Evolutionary conservation across 2,888 invertebrate species (phyloP).

Genomic region (Parelbella ahira): DNA sequence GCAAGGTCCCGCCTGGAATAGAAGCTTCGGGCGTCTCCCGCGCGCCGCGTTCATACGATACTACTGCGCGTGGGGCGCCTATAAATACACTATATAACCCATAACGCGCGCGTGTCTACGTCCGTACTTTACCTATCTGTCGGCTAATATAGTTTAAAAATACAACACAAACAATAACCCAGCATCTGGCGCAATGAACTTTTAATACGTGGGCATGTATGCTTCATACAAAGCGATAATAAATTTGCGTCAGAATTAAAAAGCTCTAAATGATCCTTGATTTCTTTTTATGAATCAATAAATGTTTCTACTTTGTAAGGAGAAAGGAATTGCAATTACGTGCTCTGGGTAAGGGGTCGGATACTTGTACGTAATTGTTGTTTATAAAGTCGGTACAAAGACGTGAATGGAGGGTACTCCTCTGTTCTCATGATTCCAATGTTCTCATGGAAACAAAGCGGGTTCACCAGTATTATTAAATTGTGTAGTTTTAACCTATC

Average conservation of each 20-base stretch:
- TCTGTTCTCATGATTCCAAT: conserved; percentile 60
- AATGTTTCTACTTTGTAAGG: conserved; percentile 17
- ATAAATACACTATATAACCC: conserved; percentile 53
- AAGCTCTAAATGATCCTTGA: conserved; percentile 15
- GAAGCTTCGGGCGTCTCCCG: conserved; percentile 65
- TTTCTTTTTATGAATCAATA: conserved; percentile 16
- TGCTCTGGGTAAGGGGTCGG: conserved; percentile 21
- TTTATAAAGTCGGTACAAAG: conserved; percentile 40
- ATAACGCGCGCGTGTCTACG: conserved; percentile 52
- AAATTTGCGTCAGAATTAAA: conserved; percentile 10
- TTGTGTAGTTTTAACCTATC: conserved; percentile 46
- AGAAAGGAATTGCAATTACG: conserved; percentile 22
- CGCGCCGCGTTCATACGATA: conserved; percentile 49
- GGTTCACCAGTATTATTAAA: conserved; percentile 52
- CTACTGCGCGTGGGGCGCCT: conserved; percentile 72
- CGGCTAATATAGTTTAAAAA: conserved; percentile 40
- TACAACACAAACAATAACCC: conserved; percentile 33
- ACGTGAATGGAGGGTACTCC: conserved; percentile 49
- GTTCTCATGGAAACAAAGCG: conserved; percentile 70
- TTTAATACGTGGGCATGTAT: conserved; percentile 1
- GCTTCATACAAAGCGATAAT: conserved; percentile 12
- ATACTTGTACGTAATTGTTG: conserved; percentile 36
- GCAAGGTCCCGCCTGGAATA: conserved; percentile 73
- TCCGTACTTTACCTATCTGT: conserved; percentile 49
- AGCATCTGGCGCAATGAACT: conserved; percentile 17